Percentiles rank a stretch among this genome's conserved stretches.
phyloP scores from a whole-genome alignment of 2,888 invertebrate species.

The Sphaerophoria taeniata region DNA sequence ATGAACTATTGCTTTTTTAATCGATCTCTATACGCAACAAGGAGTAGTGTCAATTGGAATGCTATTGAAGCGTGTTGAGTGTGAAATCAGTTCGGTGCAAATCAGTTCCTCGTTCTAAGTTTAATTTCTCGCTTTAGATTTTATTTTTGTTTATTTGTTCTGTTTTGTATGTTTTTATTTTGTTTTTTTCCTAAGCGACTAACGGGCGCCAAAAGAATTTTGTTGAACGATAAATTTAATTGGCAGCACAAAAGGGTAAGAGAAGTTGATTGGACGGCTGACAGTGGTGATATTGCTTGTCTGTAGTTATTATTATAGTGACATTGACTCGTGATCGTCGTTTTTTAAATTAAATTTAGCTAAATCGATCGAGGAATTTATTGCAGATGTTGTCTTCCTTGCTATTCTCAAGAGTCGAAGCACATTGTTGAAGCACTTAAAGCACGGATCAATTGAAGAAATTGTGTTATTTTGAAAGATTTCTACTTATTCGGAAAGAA shows the following conservation, averaged over 20 bases:
- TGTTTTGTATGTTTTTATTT: conserved; percentile 29
- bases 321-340: conserved; percentile 50
- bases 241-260: conserved; percentile 43
- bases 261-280: conserved; percentile 26
- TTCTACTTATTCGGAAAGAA: neutral
- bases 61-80: neutral
- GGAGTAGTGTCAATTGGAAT: conserved; percentile 44
- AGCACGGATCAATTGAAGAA: neutral
- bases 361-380: conserved; percentile 51
- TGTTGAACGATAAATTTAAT: conserved; percentile 39
- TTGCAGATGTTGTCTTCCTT: conserved; percentile 30
- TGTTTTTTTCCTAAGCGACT: conserved; percentile 50
- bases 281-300: conserved; percentile 32
- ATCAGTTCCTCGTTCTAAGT: conserved; percentile 53
- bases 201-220: conserved; percentile 47
- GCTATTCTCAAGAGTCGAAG: neutral
- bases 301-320: conserved; percentile 46
- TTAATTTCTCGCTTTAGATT: conserved; percentile 10
- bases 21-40: conserved; percentile 22
- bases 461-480: neutral
- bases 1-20: conserved; percentile 60
- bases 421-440: neutral
- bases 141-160: conserved; percentile 12
- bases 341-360: conserved; percentile 27
- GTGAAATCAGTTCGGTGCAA: neutral